phyloP scores from a whole-genome alignment of 1,140 invertebrate species.

The Diuraphis noxia region DNA sequence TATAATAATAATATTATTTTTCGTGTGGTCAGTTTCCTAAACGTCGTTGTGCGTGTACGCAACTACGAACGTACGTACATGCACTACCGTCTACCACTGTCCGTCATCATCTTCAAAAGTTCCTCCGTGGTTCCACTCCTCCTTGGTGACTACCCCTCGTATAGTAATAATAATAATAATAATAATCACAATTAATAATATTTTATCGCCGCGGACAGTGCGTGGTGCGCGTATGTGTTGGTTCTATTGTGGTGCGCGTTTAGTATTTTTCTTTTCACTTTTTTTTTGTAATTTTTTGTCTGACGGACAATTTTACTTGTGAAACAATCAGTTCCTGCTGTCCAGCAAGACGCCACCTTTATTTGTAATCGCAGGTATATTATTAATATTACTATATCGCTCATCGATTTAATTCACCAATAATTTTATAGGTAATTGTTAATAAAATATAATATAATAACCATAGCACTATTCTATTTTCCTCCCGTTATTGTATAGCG shows the following conservation, averaged over 20 bases:
- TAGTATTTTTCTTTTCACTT: neutral
- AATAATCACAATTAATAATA: neutral
- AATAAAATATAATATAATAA: neutral
- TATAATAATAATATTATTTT: constrained; percentile 35
- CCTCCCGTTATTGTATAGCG: neutral
- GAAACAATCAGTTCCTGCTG: neutral
- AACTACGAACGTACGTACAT: neutral
- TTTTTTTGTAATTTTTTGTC: neutral
- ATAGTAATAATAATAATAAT: neutral
- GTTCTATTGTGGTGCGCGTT: neutral
- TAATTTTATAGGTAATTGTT: neutral
- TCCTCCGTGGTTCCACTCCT: neutral
- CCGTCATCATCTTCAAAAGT: neutral
- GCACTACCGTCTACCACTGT: neutral
- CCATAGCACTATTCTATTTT: neutral
- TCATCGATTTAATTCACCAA: neutral
- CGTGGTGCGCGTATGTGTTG: neutral
- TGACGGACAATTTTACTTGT: neutral
- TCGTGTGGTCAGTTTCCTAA: constrained; percentile 45
- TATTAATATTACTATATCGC: too few relatives aligned
- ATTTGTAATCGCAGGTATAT: neutral
- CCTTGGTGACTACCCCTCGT: neutral
- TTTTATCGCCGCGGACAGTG: neutral
- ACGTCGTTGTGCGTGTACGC: constrained; percentile 28
- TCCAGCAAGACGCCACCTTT: neutral